phyloP scores from a whole-genome alignment of 2,113 vertebrate species.

The Eonycteris spelaea region DNA sequence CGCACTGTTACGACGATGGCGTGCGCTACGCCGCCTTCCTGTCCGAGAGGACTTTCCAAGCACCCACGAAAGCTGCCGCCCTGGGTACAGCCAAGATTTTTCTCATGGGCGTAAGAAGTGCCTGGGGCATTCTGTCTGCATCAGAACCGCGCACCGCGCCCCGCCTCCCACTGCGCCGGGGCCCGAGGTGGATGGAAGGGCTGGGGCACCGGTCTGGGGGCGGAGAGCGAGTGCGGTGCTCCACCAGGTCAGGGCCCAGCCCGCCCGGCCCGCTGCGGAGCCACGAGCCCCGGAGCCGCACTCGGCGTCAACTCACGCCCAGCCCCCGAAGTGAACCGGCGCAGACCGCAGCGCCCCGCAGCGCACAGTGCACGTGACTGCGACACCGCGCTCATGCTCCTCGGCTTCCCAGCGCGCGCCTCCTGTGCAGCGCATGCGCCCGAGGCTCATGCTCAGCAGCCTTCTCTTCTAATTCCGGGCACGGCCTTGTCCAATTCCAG shows the following conservation, averaged over 20 bases:
- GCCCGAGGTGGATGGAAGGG: not conserved
- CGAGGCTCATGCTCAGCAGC: not conserved
- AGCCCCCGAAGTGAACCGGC: too few relatives aligned
- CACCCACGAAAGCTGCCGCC: not conserved
- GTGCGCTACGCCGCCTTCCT: fast-evolving
- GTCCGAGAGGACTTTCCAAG: not conserved
- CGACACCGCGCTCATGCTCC: too few relatives aligned
- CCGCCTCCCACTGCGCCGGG: too few relatives aligned
- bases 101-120: not conserved
- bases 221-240: not conserved
- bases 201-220: not conserved
- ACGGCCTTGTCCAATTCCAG: not conserved
- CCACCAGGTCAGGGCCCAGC: not conserved
- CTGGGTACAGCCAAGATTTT: not conserved
- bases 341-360: too few relatives aligned
- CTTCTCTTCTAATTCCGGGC: not conserved
- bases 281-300: not conserved
- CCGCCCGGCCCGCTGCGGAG: too few relatives aligned
- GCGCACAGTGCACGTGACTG: too few relatives aligned
- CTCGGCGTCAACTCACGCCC: not conserved
- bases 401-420: not conserved
- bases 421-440: not conserved
- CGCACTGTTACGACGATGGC: not conserved
- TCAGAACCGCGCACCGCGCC: not conserved
- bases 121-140: not conserved